Percentiles rank a stretch among this genome's conserved stretches.
Evolutionary conservation across 2,113 vertebrate genomes (phyloP).

Genomic region (Petaurus breviceps): DNA sequence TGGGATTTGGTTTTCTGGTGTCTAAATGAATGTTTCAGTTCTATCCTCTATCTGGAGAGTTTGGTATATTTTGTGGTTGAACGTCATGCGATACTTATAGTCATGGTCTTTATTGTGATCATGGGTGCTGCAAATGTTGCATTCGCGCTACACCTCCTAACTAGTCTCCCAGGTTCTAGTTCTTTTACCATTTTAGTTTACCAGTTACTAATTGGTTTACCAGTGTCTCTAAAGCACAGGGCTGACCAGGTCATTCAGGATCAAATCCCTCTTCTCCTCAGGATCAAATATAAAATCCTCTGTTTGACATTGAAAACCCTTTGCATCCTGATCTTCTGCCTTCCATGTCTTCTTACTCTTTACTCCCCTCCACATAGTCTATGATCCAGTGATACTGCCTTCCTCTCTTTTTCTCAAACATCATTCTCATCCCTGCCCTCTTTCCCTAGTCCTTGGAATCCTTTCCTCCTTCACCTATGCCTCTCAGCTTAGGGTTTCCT

Average conservation of each 20-base stretch:
- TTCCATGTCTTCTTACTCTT: not conserved
- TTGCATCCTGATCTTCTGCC: not conserved
- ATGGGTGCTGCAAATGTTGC: too few relatives aligned
- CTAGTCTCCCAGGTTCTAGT: not conserved
- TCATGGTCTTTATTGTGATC: too few relatives aligned
- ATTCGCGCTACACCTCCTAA: not conserved
- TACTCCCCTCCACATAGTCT: not conserved
- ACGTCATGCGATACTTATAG: too few relatives aligned
- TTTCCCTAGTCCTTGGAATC: not conserved
- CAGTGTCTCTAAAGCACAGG: too few relatives aligned
- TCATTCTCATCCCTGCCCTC: not conserved
- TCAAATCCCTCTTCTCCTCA: not conserved
- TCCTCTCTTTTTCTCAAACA: not conserved
- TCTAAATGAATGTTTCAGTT: too few relatives aligned
- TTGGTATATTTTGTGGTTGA: too few relatives aligned
- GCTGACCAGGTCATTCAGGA: not conserved
- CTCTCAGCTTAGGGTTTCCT: not conserved
- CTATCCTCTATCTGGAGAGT: too few relatives aligned
- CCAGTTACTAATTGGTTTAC: too few relatives aligned
- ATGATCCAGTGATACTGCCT: not conserved
- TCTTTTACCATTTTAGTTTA: not conserved
- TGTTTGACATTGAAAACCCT: not conserved
- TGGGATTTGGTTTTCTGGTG: too few relatives aligned
- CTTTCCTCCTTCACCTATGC: not conserved
- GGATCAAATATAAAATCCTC: too few relatives aligned